These are phyloP conservation scores for Pyrocoelia pectoralis DNA, from an alignment of 2,888 invertebrate genomes.

Conservation along the genomic window DNA sequence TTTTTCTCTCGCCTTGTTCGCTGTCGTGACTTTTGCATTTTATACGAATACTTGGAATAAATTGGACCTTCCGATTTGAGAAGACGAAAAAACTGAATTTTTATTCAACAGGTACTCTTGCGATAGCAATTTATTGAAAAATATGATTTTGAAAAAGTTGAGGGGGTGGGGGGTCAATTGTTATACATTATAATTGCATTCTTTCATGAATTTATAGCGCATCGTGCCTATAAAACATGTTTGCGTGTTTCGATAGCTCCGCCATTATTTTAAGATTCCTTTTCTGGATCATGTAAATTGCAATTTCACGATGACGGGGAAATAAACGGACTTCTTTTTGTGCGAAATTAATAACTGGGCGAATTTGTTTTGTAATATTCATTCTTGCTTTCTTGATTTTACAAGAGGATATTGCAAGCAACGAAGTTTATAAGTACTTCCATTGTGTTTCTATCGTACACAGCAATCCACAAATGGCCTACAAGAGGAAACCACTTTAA, in stretches of 20 bases:
- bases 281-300: not conserved
- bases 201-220: constrained; percentile 6
- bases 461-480: constrained; percentile 18
- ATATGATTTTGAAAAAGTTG: not conserved
- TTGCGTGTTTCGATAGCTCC: not conserved
- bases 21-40: constrained; percentile 1
- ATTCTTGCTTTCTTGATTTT: constrained; percentile 14
- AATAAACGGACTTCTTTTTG: not conserved
- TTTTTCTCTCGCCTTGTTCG: constrained; percentile 1
- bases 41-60: constrained; percentile 1
- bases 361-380: not conserved
- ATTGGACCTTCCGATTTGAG: constrained; percentile 1
- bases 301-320: not conserved
- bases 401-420: constrained; percentile 9
- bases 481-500: constrained; percentile 27
- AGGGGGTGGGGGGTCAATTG: not conserved
- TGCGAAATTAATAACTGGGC: not conserved
- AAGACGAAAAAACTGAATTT: not conserved
- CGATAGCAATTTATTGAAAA: not conserved
- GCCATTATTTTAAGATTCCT: constrained; percentile 8
- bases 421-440: constrained; percentile 9
- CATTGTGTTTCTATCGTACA: constrained; percentile 16
- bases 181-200: constrained; percentile 3
- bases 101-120: not conserved
- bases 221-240: not conserved